These are phyloP conservation scores for Meloidogyne floridensis DNA, from an alignment of 1,140 invertebrate genomes.

Conservation along the genomic window DNA sequence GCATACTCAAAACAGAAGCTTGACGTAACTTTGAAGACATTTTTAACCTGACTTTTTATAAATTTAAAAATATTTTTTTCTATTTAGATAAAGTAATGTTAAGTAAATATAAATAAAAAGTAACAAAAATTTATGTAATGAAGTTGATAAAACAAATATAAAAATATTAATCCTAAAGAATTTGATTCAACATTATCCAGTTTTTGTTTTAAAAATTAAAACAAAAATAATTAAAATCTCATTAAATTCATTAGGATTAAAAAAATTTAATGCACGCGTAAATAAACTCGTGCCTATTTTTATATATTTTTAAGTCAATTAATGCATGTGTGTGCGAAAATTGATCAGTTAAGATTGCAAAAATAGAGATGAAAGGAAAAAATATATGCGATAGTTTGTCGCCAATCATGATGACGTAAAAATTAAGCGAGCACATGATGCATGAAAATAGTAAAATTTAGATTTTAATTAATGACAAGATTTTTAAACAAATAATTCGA, in stretches of 20 bases:
- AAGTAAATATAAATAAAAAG: background rate
- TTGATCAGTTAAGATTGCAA: slow-evolving; percentile 3
- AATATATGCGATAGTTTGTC: background rate
- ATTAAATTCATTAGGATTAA: background rate
- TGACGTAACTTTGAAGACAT: slow-evolving; percentile 63
- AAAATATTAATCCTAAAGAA: background rate
- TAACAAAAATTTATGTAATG: background rate
- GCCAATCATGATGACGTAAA: background rate
- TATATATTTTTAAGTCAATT: background rate
- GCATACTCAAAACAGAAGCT: slow-evolving; percentile 58
- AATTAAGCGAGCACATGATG: background rate
- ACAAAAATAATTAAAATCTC: background rate
- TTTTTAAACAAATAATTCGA: background rate
- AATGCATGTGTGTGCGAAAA: slow-evolving; percentile 3
- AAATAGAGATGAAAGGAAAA: background rate
- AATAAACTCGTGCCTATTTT: background rate
- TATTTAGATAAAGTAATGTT: background rate
- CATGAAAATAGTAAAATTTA: background rate
- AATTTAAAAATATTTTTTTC: background rate
- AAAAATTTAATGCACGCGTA: background rate
- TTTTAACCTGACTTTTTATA: background rate
- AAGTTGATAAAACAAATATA: background rate
- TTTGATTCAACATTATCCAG: background rate
- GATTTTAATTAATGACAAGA: background rate
- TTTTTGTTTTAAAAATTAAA: slow-evolving; percentile 15